Evolutionary conservation across 2,888 invertebrate species (phyloP).

Genomic region (Lordiphosa fenestrarum): DNA sequence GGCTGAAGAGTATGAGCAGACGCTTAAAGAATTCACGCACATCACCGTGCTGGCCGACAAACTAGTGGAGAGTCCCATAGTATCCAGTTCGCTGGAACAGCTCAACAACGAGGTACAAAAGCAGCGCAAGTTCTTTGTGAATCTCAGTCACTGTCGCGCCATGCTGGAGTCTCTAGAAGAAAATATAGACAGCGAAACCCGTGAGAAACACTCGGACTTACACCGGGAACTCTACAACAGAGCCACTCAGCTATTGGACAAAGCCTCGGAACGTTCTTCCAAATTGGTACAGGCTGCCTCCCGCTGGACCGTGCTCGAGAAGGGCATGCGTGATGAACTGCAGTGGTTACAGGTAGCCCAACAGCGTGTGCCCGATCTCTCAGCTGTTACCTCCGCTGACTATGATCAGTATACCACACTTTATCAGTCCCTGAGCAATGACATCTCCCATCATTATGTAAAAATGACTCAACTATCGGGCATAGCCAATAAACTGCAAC

Average conservation of each 20-base stretch:
- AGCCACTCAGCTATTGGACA: slow-evolving; percentile 88
- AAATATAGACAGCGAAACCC: slow-evolving; percentile 90
- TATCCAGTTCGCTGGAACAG: slow-evolving; percentile 88
- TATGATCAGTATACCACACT: slow-evolving; percentile 92
- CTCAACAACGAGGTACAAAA: slow-evolving; percentile 94
- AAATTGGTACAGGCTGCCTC: slow-evolving; percentile 92
- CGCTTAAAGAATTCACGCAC: slow-evolving; percentile 91
- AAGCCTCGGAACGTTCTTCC: slow-evolving; percentile 90
- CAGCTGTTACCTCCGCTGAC: slow-evolving; percentile 90
- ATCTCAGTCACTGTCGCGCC: slow-evolving; percentile 91
- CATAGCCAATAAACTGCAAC: slow-evolving; percentile 87
- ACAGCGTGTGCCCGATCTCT: slow-evolving; percentile 90
- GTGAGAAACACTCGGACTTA: slow-evolving; percentile 86
- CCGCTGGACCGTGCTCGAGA: slow-evolving; percentile 89
- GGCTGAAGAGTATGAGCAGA: slow-evolving; percentile 93
- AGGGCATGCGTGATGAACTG: slow-evolving; percentile 90
- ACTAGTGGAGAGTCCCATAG: slow-evolving; percentile 88
- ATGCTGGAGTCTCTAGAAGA: slow-evolving; percentile 92
- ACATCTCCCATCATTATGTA: slow-evolving; percentile 90
- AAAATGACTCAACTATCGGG: slow-evolving; percentile 87
- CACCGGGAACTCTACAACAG: slow-evolving; percentile 89
- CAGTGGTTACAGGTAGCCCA: slow-evolving; percentile 92
- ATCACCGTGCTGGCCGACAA: slow-evolving; percentile 92
- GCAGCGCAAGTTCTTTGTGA: slow-evolving; percentile 93
- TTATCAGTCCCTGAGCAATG: slow-evolving; percentile 89